A percentile compares a stretch with the other conserved stretches of the same genome.
These are phyloP conservation scores for Pogonocichla stellata DNA, from an alignment of 2,113 vertebrate genomes.

Conservation along the genomic window DNA sequence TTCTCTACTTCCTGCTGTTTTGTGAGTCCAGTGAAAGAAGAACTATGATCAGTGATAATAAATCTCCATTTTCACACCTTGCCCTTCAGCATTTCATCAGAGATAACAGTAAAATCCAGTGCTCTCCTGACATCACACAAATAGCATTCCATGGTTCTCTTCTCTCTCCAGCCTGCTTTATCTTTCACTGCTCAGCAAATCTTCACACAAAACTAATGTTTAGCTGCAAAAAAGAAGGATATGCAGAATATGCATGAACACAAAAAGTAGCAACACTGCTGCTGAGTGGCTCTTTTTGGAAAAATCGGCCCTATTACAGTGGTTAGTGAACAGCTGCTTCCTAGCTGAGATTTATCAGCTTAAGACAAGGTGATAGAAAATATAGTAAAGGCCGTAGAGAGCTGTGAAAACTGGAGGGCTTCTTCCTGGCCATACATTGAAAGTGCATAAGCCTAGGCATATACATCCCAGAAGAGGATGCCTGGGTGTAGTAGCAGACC, in stretches of 20 bases:
- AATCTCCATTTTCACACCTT: neutral
- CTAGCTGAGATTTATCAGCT: neutral
- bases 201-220: neutral
- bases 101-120: neutral
- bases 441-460: neutral
- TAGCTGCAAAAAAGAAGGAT: neutral
- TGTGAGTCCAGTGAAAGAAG: neutral
- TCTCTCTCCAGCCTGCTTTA: neutral
- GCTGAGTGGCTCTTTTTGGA: neutral
- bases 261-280: neutral
- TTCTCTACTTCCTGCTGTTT: neutral
- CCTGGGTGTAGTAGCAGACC: neutral
- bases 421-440: neutral
- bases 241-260: neutral
- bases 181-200: neutral
- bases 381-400: neutral
- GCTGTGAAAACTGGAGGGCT: neutral
- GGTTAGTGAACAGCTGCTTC: neutral
- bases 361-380: neutral
- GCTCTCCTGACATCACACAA: neutral
- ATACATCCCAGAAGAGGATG: neutral
- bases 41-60: neutral
- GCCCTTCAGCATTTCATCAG: neutral
- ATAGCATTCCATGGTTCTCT: neutral
- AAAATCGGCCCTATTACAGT: neutral